Evolutionary conservation across 2,113 vertebrate genomes (phyloP), one percentile per base, ranked within the genome.

Genomic region (Trichomycterus rosablanca): DNA sequence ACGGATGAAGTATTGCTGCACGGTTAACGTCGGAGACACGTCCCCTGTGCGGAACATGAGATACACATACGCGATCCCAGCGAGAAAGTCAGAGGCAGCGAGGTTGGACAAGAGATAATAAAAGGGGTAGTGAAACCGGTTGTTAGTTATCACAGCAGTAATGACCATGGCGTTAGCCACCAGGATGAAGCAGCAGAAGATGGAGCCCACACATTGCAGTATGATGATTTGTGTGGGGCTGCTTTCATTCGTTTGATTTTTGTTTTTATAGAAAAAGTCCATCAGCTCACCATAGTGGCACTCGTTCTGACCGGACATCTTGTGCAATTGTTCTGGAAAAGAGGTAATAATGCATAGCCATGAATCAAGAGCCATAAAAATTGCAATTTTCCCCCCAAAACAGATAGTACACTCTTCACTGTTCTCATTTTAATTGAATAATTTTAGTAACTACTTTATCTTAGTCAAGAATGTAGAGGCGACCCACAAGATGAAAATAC

Each of bases 21-120:
- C 92, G 0, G 92, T 92, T 37, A 99, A 66, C 0, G 75, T 84
- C 62, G 80, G 84, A 0, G 94, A 97, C 58, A 87, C 83, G 0
- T 82, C 78, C 0, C 96, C 96, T 0, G 96, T 99, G 78, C 98
- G 89, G 71, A 99, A 95, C 93, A 99, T 96, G 73, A 99, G 81
- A 81, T 92, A 97, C 3, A 97, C 88, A 0, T 98, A 99, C 0
- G 96, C 94, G 14, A 97, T 93, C 4, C 94, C 94, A 2, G 96
- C 93, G 53, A 99, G 92, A 74, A 99, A 93, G 77, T 99, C 96
- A 0, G 94, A 93, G 24, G 94, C 92, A 0, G 96, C 95, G 0
- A 99, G 86, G 40, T 97, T 99, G 74, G 94, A 83, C 23, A 98
- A 83, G 19, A 99, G 89, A 63, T 97, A 98, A 74, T 97, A 99